A percentile compares a stretch with the other conserved stretches of the same genome.
Conservation (phyloP, 1,140 invertebrate species). For the Diorhabda carinulata region DNA sequence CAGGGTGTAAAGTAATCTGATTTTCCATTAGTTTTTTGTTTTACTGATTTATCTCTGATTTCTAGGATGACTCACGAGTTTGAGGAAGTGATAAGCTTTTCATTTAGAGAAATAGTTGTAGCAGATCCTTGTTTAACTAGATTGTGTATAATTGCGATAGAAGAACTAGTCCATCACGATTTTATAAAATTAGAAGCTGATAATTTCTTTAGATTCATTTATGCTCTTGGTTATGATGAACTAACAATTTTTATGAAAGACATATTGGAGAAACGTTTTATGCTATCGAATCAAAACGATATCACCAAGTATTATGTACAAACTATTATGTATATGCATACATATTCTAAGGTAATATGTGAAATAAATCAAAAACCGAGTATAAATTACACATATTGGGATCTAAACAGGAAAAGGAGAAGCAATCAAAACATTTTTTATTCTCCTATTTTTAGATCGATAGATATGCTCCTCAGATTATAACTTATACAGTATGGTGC, state of each 20-base stretch:
- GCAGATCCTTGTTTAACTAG: slow-evolving; percentile 23
- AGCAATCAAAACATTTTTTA: no score
- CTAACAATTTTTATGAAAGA: slow-evolving; percentile 25
- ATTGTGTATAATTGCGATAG: slow-evolving; percentile 24
- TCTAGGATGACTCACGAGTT: slow-evolving; percentile 30
- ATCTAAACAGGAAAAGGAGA: no score
- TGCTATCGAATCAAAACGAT: slow-evolving; percentile 29
- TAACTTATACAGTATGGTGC: no score
- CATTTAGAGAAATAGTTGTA: slow-evolving; percentile 23
- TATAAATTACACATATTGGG: no score
- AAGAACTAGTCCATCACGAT: slow-evolving; percentile 29
- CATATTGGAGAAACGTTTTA: slow-evolving; percentile 25
- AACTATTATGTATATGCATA: slow-evolving; percentile 29
- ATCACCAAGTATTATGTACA: slow-evolving; percentile 26
- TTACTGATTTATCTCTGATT: background rate
- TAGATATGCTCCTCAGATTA: no score
- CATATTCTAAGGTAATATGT: no score
- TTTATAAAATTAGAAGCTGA: slow-evolving; percentile 23
- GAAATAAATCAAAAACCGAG: no score
- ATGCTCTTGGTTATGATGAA: slow-evolving; percentile 24
- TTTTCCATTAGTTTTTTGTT: background rate
- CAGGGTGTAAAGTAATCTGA: background rate
- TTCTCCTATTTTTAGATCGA: no score
- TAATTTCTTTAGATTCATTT: slow-evolving; percentile 27
- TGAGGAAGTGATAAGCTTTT: slow-evolving; percentile 27